A percentile compares a stretch with the other conserved stretches of the same genome.
phyloP scores from a whole-genome alignment of 2,113 vertebrate species.

The Meriones unguiculatus region DNA sequence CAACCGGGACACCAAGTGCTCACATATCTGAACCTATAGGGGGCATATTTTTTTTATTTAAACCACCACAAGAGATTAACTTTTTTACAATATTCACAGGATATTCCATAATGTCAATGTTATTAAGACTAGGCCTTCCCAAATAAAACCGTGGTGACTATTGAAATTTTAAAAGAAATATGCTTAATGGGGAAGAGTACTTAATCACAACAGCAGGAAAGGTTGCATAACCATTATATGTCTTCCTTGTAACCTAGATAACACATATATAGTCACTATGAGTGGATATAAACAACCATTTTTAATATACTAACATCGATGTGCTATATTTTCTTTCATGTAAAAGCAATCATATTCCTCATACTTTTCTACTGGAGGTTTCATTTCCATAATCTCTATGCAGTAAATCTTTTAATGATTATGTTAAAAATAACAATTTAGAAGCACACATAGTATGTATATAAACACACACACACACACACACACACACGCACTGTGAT shows the following conservation, averaged over 20 bases:
- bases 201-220: background rate
- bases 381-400: background rate
- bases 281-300: background rate
- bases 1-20: background rate
- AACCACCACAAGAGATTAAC: background rate
- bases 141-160: constrained; percentile 7
- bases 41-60: background rate
- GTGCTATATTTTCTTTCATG: background rate
- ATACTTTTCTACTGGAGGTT: background rate
- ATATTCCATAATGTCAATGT: background rate
- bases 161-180: constrained; percentile 27
- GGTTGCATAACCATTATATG: background rate
- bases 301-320: constrained; percentile 12
- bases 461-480: background rate
- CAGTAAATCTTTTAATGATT: background rate
- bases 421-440: background rate
- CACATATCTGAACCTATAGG: background rate
- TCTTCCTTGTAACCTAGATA: background rate
- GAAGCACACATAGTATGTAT: background rate
- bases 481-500: background rate
- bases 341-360: background rate
- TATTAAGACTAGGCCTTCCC: background rate
- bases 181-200: background rate
- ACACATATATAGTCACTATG: background rate
- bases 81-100: background rate